Percentiles rank a stretch among this genome's conserved stretches.
Conservation (phyloP, 2,113 vertebrate genomes). For the Notothenia coriiceps region DNA sequence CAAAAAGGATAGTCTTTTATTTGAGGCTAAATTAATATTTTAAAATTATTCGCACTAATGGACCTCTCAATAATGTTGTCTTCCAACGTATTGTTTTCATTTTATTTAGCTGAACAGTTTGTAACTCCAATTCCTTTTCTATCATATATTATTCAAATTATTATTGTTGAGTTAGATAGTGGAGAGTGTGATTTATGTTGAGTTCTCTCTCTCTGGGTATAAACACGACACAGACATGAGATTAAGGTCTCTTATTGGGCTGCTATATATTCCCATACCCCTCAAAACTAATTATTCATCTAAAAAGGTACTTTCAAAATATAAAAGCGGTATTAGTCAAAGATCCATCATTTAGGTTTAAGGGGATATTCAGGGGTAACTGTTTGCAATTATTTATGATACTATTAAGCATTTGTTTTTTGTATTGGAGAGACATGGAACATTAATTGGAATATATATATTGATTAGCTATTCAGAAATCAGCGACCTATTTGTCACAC, state of each 20-base stretch:
- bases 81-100: neutral
- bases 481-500: neutral
- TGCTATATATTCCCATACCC: slow-evolving; percentile 52
- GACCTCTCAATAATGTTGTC: neutral
- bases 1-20: too few species aligned
- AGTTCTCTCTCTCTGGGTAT: neutral
- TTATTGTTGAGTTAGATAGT: too few species aligned
- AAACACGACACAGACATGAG: slow-evolving; percentile 52
- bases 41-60: too few species aligned
- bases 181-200: too few species aligned
- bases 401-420: neutral
- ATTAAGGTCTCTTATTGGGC: slow-evolving; percentile 53
- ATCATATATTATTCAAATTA: neutral
- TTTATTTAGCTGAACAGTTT: neutral
- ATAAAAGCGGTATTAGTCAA: neutral
- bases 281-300: slow-evolving; percentile 24
- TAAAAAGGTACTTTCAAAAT: neutral
- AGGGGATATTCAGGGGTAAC: too few species aligned
- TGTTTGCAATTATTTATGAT: neutral
- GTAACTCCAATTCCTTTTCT: neutral
- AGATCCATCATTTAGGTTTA: too few species aligned
- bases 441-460: neutral
- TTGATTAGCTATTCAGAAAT: neutral
- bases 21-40: too few species aligned
- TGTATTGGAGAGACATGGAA: neutral